Percentiles rank a stretch among this genome's conserved stretches.
phyloP scores from a whole-genome alignment of 1,140 invertebrate genomes.

The Drosophila insularis region DNA sequence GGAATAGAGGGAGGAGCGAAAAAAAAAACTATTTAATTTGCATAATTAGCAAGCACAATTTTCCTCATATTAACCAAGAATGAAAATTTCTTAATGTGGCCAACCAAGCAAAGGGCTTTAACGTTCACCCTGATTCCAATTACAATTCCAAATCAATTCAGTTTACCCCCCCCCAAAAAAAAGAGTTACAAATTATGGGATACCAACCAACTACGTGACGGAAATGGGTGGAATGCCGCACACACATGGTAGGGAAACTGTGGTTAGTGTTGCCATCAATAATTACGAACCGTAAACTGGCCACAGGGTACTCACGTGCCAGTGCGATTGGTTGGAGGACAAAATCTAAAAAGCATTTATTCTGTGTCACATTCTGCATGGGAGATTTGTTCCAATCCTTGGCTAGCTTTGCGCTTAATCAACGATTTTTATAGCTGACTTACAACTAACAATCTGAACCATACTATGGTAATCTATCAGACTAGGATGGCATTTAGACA shows the following conservation, averaged over 20 bases:
- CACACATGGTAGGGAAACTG: neutral
- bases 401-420: constrained; percentile 57
- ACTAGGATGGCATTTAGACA: constrained; percentile 6
- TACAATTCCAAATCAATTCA: constrained; percentile 50
- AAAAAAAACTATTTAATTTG: constrained; percentile 41
- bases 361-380: neutral
- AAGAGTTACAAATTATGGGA: constrained; percentile 45
- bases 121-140: constrained; percentile 16
- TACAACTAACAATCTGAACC: constrained; percentile 17
- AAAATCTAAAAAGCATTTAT: neutral
- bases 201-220: constrained; percentile 13
- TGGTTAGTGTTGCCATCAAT: constrained; percentile 6
- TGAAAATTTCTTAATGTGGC: constrained; percentile 11
- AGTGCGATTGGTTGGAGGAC: neutral
- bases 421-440: constrained; percentile 74
- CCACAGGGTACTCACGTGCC: neutral
- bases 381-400: neutral
- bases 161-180: constrained; percentile 18
- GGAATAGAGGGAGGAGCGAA: neutral
- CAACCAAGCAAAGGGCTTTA: constrained; percentile 4
- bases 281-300: constrained; percentile 18
- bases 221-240: neutral
- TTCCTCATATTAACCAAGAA: constrained; percentile 7
- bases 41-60: constrained; percentile 50
- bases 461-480: constrained; percentile 73